Evolutionary conservation across 2,797 vertebrate species (phyloP), one percentile per base, ranked within the genome.

Genomic region (Fistularia commersonii): DNA sequence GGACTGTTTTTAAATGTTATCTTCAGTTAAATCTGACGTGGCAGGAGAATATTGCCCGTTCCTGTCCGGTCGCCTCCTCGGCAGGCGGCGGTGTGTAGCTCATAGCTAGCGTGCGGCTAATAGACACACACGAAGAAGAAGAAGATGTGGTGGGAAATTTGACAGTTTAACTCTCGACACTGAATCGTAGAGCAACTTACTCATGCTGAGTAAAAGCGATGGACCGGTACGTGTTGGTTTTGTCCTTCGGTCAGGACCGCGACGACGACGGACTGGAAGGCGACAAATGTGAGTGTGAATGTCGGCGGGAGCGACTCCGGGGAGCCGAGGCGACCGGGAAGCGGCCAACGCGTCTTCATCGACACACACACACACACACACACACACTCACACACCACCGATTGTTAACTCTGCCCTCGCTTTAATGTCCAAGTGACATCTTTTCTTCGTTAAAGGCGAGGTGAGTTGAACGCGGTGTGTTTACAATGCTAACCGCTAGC

Each of bases 101-200:
- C 6, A 5, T 8, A 1, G 8, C 6, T 35, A 9, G 38, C 9
- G 34, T 8, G 5, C 15, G 1, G 1, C 8, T 1, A 3, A 1
- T n/a, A n/a, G n/a, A 2, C 32, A 3, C 2, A 6, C 14, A 0
- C 6, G 12, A 1, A 41, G 41, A 76, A 68, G 58, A 80, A 69
- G 59, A 69, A 60, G 48, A 65, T 8, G 3, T 50, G 73, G 85
- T 78, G 87, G 83, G 85, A 87, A 83, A 77, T 85, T 86, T 83
- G 75, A 86, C 49, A 63, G 38, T 53, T 44, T 10, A 32, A 1
- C 10, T 12, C 46, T 41, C 0, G 45, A 15, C 39, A 9, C 13
- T 12, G 39, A 41, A 41, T 12, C 14, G 5, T 5, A 41, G 14
- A 0, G 5, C 11, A 4, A 3, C 1, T 10, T 7, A 8, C n/a